A percentile compares a stretch with the other conserved stretches of the same genome.
These are phyloP conservation scores for Leptura quadrifasciata DNA, from an alignment of 2,888 invertebrate genomes.

Conservation along the genomic window DNA sequence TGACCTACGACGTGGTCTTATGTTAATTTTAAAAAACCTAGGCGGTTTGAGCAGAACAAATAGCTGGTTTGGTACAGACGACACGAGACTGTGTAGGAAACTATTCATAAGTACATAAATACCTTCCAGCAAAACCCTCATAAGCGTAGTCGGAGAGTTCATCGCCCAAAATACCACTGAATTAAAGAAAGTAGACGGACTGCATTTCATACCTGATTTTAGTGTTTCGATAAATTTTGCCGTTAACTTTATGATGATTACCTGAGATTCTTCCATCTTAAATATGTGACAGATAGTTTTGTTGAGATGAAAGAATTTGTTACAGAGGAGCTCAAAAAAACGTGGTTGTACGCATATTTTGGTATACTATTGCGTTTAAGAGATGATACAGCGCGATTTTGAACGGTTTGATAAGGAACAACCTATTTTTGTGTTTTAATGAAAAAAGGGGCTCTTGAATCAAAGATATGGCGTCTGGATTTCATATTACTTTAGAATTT, in stretches of 20 bases:
- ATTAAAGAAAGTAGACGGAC: constrained; percentile 40
- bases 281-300: not conserved
- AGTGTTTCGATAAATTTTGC: constrained; percentile 7
- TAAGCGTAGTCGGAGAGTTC: constrained; percentile 51
- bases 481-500: too few relatives aligned
- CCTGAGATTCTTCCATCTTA: not conserved
- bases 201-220: constrained; percentile 25
- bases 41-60: not conserved
- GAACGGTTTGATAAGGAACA: too few relatives aligned
- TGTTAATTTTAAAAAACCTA: not conserved
- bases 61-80: constrained; percentile 26
- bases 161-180: constrained; percentile 58
- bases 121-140: constrained; percentile 59
- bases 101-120: constrained; percentile 64
- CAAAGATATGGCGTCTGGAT: too few relatives aligned
- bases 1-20: not conserved
- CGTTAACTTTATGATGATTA: constrained; percentile 5
- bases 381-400: too few relatives aligned
- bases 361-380: too few relatives aligned
- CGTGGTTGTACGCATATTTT: not conserved
- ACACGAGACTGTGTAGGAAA: constrained; percentile 46
- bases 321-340: not conserved
- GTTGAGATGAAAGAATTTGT: not conserved
- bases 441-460: too few relatives aligned
- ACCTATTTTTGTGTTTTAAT: too few relatives aligned